A percentile compares a stretch with the other conserved stretches of the same genome.
Conservation (phyloP, 2,888 invertebrate species). For the Calephelis perditalis region DNA sequence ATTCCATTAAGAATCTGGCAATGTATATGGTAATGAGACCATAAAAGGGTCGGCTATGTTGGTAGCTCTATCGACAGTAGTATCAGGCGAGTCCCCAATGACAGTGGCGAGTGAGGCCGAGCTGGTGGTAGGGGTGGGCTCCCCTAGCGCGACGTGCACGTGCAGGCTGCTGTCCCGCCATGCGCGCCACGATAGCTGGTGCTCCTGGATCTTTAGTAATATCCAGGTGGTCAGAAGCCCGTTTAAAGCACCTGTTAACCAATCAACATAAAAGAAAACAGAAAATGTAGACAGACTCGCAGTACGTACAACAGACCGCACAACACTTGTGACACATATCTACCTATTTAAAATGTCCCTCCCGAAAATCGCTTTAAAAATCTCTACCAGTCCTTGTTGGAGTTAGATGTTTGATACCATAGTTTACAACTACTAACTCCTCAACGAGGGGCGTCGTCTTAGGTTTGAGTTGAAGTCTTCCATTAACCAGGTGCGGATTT, state of each 20-base stretch:
- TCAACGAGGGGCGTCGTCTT: no score
- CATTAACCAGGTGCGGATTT: no score
- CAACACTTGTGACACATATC: no score
- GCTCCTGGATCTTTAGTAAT: constrained; percentile 71
- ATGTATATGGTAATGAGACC: constrained; percentile 46
- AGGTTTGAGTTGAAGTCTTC: no score
- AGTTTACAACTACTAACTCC: no score
- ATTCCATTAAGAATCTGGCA: constrained; percentile 32
- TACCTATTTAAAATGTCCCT: no score
- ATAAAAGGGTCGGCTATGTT: constrained; percentile 61
- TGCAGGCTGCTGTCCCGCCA: constrained; percentile 69
- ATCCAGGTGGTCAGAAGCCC: constrained; percentile 70
- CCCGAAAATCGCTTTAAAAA: no score
- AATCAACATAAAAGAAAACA: no score
- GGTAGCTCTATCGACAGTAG: constrained; percentile 54
- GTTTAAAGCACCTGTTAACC: constrained; percentile 56
- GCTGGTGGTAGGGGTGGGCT: constrained; percentile 30
- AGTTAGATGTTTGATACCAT: no score
- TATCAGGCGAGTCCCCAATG: constrained; percentile 39
- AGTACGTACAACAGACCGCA: no score
- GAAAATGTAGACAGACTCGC: no score
- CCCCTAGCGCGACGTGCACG: constrained; percentile 58
- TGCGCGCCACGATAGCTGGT: constrained; percentile 67
- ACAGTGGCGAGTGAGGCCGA: constrained; percentile 40
- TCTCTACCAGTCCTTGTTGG: no score